Base-by-base conservation (phyloP, 1,140 invertebrate genomes). In the Meteorus sp. region DNA sequence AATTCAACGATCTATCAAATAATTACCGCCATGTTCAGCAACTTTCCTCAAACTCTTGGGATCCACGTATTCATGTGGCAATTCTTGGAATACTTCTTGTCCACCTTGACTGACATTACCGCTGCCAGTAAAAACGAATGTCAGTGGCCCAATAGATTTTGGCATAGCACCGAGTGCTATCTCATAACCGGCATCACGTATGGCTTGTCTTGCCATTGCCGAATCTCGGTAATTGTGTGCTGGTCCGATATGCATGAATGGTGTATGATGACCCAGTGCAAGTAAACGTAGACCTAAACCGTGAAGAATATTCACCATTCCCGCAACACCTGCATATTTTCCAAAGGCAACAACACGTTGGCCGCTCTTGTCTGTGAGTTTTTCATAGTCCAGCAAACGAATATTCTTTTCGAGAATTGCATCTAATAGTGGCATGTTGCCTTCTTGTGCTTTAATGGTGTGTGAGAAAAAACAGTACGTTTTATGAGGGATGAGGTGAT, bases 391-490 rank as follows among this genome's bases (percentile, higher is more conserved):
- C 60, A 99, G 88, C 11, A 99, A 78, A 13, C 97, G 87, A 64
- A 99, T 98, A 72, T 97, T 97, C 86, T 95, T 95, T 68, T 97
- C 94, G 17, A 99, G 75, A 65, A 98, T 90, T 3, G 95, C 94
- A 81, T 99, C 98, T 50, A 99, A 77, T 39, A 99, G 83, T 0
- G 94, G 87, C 97, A 99, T 99, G 73, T 99, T 99, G 9, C 89
- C 90, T 72, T 98, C 94, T 76, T 99, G 97, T 0, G 96, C 98
- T 79, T 99, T 99, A 62, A 99, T 99, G 0, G 97, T 99, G 73
- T 99, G 98, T 1, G 97, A 99, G 75, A 99, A 99, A 75, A 99
- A 94, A 63, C 94, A 98, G 69, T 99, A 99, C 0, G 97, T 99
- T 77, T 97, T 98, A 65, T 97, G 90, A 0, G 95, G 93, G 54